A percentile compares a stretch with the other conserved stretches of the same genome.
Conservation (phyloP, 2,113 vertebrate genomes). For the Trichechus manatus region DNA sequence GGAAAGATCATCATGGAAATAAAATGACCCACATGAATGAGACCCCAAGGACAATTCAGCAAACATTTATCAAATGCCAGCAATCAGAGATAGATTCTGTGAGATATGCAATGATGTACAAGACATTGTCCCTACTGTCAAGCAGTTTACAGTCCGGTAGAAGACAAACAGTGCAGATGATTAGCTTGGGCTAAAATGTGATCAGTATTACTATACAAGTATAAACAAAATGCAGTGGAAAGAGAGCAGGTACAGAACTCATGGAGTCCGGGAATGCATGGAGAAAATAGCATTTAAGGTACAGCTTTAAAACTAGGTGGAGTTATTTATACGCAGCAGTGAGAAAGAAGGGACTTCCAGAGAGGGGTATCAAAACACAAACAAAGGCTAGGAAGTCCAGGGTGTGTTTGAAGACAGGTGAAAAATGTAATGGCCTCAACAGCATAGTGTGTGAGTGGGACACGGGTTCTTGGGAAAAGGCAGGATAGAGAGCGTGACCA, state of each 20-base stretch:
- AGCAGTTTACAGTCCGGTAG: not conserved
- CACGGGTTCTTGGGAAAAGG: not conserved
- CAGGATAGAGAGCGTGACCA: not conserved
- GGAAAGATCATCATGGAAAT: slow-evolving; percentile 1
- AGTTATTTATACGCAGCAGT: not conserved
- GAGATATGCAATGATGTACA: not conserved
- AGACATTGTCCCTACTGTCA: not conserved
- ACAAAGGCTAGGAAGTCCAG: not conserved
- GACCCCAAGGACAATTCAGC: not conserved
- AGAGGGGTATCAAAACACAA: not conserved
- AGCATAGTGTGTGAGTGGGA: too few relatives aligned
- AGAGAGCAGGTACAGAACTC: not conserved
- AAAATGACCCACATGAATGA: not conserved
- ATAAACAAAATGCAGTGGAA: not conserved
- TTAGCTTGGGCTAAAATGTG: not conserved
- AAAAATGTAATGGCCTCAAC: not conserved
- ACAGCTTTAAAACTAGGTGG: not conserved
- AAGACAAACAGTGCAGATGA: not conserved
- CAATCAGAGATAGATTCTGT: not conserved
- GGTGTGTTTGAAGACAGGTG: not conserved
- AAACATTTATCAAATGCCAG: not conserved
- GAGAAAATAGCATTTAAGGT: not conserved
- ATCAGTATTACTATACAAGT: not conserved
- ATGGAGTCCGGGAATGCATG: not conserved
- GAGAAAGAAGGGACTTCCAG: not conserved